Base-by-base conservation (phyloP, 2,888 invertebrate species). In the Cistogaster globosa region DNA sequence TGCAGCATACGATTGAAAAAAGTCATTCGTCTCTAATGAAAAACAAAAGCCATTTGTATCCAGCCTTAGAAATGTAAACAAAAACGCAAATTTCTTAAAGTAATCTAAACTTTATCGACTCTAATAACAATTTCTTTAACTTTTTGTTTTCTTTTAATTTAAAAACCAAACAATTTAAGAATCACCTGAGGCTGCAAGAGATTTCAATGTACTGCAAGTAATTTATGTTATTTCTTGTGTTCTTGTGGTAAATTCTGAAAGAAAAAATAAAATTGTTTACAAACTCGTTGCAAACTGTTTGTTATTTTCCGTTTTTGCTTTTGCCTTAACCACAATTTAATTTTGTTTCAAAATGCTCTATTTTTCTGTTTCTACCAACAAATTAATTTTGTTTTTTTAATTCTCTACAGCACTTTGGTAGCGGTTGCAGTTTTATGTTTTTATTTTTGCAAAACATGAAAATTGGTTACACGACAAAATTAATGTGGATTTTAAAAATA, bases 171-270 rank as follows among this genome's bases (percentile, higher is more conserved):
- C 42, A 42, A n/a, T 42, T 42, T 12, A 3, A 48, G 38, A 0
- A 67, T 22, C 57, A 67, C 6, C 22, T 22, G 11, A 22, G 58
- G 48, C 22, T 45, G 20, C 26, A 48, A 4, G 0, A n/a, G 16
- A 7, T 48, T 65, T 36, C 42, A 65, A 45, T 45, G 18, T 76
- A 26, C 55, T 36, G 32, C 48, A 38, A 55, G 53, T 53, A 69
- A 62, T 78, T 69, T 63, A 42, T 78, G n/a, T 57, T 62, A 78
- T 69, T 69, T 71, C 36, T 57, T 79, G 60, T 71, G 45, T 65
- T 36, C 48, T 71, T 63, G 45, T 57, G 62, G 48, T 48, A 62
- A 36, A 18, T 53, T 14, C 2, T 53, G 20, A 62, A 20, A 45
- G 18, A 42, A 14, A 12, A 45, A 22, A 36, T 38, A 68, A 11